Percentiles rank a stretch among this genome's conserved stretches.
phyloP scores from a whole-genome alignment of 2,113 vertebrate genomes.

The Pterocles gutturalis region DNA sequence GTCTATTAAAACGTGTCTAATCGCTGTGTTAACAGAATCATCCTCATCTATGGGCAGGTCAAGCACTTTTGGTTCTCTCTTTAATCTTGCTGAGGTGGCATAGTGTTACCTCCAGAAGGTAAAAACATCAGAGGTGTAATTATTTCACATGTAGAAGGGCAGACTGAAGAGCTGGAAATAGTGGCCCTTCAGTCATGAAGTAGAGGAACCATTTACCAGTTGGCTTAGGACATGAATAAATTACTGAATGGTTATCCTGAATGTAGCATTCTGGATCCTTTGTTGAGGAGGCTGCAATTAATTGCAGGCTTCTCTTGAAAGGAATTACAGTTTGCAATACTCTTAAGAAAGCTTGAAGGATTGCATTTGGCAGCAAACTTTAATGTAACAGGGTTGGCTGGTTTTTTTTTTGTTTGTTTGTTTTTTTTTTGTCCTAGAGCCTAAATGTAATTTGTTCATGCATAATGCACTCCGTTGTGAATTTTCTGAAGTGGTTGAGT shows the following conservation, averaged over 20 bases:
- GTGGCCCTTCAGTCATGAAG: background rate
- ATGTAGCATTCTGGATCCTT: background rate
- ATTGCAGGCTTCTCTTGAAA: background rate
- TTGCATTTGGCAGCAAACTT: background rate
- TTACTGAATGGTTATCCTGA: background rate
- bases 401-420: background rate
- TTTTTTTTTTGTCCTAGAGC: background rate
- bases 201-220: background rate
- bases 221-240: background rate
- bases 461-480: background rate
- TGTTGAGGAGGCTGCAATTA: background rate
- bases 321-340: background rate
- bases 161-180: background rate
- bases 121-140: background rate
- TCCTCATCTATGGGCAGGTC: background rate
- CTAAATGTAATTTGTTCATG: constrained; percentile 1
- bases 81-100: background rate
- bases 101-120: background rate
- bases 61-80: background rate
- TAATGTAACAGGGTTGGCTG: background rate
- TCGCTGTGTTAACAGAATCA: background rate
- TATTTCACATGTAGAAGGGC: background rate
- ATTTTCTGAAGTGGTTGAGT: background rate
- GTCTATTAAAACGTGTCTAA: background rate
- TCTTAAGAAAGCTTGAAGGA: background rate